Conservation (phyloP, 2,888 invertebrate genomes). For the Anaspis maculata region DNA sequence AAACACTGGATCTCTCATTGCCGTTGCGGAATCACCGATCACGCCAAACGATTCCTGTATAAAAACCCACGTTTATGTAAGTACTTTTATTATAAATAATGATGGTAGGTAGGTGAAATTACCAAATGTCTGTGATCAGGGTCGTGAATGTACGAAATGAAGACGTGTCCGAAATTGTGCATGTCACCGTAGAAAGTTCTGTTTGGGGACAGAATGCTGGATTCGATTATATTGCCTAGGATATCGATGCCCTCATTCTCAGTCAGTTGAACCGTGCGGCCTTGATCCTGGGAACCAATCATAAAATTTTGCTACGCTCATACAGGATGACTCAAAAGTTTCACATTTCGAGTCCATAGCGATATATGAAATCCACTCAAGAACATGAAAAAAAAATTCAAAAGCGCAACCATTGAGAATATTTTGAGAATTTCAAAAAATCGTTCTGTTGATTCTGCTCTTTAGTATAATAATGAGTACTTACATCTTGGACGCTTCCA, state of each 20-base stretch:
- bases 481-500: constrained; percentile 50
- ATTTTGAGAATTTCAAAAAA: background rate
- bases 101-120: no score
- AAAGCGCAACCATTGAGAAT: background rate
- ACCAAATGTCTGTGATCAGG: constrained; percentile 69
- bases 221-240: constrained; percentile 73
- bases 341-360: no score
- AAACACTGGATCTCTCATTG: constrained; percentile 82
- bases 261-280: constrained; percentile 49
- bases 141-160: constrained; percentile 70
- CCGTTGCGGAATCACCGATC: constrained; percentile 76
- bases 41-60: constrained; percentile 65
- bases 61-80: no score
- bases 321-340: no score
- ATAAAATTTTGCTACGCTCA: no score
- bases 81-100: no score
- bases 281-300: constrained; percentile 46
- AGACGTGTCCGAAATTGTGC: constrained; percentile 76
- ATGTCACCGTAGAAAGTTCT: constrained; percentile 65
- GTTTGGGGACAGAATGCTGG: constrained; percentile 62
- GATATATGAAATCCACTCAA: no score
- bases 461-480: no score
- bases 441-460: no score
- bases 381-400: no score
- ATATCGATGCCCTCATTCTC: constrained; percentile 67